Evolutionary conservation across 1,140 invertebrate species (phyloP).

Genomic region (Theocolax elegans): DNA sequence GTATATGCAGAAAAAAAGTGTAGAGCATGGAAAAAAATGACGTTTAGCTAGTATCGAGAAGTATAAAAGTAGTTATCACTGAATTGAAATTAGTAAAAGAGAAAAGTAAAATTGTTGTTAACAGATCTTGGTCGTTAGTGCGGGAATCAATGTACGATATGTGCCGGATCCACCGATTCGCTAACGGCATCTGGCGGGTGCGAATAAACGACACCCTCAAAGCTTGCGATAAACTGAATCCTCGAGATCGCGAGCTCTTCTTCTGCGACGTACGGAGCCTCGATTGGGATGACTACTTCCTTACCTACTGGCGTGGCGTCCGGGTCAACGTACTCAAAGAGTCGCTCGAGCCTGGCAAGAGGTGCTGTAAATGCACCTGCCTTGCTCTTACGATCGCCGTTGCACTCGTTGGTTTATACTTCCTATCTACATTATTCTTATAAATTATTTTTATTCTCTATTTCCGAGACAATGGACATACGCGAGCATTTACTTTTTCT

Average conservation of each 20-base stretch:
- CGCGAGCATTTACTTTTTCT: too few species aligned
- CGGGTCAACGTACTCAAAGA: slow-evolving; percentile 61
- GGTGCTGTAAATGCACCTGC: neutral
- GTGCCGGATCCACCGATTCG: slow-evolving; percentile 66
- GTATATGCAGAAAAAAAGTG: too few species aligned
- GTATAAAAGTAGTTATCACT: too few species aligned
- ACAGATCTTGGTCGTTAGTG: slow-evolving; percentile 17
- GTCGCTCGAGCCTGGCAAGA: too few species aligned
- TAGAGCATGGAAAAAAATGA: too few species aligned
- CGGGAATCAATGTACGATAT: slow-evolving; percentile 7
- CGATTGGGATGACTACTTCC: slow-evolving; percentile 72
- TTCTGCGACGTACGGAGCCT: slow-evolving; percentile 70
- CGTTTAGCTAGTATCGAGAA: too few species aligned
- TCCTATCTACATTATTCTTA: neutral
- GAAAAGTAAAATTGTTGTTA: too few species aligned
- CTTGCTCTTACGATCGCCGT: neutral
- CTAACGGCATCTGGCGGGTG: slow-evolving; percentile 68
- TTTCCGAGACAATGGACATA: too few species aligned
- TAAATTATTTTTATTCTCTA: neutral
- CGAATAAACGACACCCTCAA: slow-evolving; percentile 66
- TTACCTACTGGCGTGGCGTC: slow-evolving; percentile 70
- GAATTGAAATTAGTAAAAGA: too few species aligned
- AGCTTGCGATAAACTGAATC: slow-evolving; percentile 65
- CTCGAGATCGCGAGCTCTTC: slow-evolving; percentile 71
- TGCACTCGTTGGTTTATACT: neutral